A percentile compares a stretch with the other conserved stretches of the same genome.
Evolutionary conservation across 2,888 invertebrate genomes (phyloP).

Genomic region (Cryptophagus acutangulus): DNA sequence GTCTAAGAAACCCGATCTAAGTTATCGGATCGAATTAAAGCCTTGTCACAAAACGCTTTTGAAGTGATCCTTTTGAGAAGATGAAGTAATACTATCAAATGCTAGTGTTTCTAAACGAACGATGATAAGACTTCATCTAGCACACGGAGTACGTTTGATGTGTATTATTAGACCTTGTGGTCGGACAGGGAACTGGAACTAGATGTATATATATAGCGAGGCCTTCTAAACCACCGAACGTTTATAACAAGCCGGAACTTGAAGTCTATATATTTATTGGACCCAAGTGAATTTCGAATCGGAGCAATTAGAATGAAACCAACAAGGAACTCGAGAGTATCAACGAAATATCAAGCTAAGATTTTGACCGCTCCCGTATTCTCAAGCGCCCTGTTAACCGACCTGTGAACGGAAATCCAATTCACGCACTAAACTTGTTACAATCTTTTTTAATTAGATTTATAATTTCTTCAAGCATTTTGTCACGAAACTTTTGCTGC

Average conservation of each 20-base stretch:
- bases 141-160: slow-evolving; percentile 23
- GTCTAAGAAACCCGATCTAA: slow-evolving; percentile 30
- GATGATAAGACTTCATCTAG: slow-evolving; percentile 32
- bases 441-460: too few species aligned
- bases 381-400: slow-evolving; percentile 5
- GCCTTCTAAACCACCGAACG: slow-evolving; percentile 5
- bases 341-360: slow-evolving; percentile 1
- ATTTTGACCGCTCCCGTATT: not conserved
- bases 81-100: slow-evolving; percentile 31
- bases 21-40: slow-evolving; percentile 35
- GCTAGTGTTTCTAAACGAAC: slow-evolving; percentile 29
- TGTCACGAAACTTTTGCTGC: too few species aligned
- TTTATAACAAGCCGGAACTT: slow-evolving; percentile 7
- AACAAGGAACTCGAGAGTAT: slow-evolving; percentile 3
- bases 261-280: slow-evolving; percentile 17
- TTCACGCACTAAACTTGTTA: too few species aligned
- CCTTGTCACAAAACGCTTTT: slow-evolving; percentile 33
- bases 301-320: slow-evolving; percentile 34
- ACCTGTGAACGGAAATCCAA: too few species aligned
- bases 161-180: slow-evolving; percentile 11
- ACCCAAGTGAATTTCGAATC: slow-evolving; percentile 29
- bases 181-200: slow-evolving; percentile 16
- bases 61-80: slow-evolving; percentile 32
- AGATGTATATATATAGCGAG: too few species aligned
- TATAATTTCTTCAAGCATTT: too few species aligned